These are phyloP conservation scores for Hemicentrotus pulcherrimus DNA, from an alignment of 35 echinoderm and acorn worm genomes.

Conservation along the genomic window DNA sequence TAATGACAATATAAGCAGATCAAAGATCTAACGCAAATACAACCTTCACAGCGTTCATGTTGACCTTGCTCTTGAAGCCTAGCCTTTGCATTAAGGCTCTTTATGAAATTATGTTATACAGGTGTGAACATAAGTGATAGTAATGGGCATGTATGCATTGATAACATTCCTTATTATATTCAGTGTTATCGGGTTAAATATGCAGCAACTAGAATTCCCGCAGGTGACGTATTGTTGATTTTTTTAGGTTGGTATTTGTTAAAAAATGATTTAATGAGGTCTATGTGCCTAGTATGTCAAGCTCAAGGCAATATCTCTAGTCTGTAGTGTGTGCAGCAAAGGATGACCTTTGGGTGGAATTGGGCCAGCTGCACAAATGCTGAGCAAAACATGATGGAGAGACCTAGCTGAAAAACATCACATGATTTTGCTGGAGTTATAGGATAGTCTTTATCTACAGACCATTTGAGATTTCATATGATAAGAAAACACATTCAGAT, in stretches of 20 bases:
- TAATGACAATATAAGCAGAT: not conserved
- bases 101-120: not conserved
- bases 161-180: no score
- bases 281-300: not conserved
- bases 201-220: not conserved
- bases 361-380: conserved; percentile 15
- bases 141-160: not conserved
- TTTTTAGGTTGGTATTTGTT: not conserved
- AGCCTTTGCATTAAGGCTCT: not conserved
- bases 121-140: not conserved
- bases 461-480: not conserved
- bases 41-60: not conserved
- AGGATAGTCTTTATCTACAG: not conserved
- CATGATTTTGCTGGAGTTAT: not conserved
- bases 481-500: no score
- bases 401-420: not conserved
- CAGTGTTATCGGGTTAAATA: not conserved
- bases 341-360: conserved; percentile 6
- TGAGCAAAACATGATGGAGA: not conserved
- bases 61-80: not conserved
- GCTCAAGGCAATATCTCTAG: not conserved
- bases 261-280: not conserved
- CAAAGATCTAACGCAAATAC: not conserved
- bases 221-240: not conserved
- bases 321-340: not conserved